Evolutionary conservation across 2,888 invertebrate species (phyloP).

Genomic region (Ophion costatus): DNA sequence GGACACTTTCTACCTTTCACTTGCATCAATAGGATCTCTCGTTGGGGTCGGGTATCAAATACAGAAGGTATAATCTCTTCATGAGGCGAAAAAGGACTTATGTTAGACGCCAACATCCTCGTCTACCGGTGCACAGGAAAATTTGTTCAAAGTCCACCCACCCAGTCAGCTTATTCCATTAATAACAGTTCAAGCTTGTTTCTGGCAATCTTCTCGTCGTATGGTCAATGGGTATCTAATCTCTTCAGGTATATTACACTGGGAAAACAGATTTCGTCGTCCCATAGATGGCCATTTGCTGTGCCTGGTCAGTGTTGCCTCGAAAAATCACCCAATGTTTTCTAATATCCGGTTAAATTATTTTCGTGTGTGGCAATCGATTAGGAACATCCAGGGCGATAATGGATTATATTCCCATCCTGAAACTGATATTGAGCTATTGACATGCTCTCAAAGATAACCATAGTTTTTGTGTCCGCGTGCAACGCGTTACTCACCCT

Average conservation of each 20-base stretch:
- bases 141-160: no score
- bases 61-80: no score
- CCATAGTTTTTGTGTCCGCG: constrained; percentile 3
- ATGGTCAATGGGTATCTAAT: not conserved
- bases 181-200: no score
- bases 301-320: not conserved
- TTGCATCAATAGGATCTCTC: no score
- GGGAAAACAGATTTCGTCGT: not conserved
- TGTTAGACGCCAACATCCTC: no score
- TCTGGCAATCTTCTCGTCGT: no score
- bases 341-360: not conserved
- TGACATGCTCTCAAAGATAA: constrained; percentile 30
- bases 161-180: no score
- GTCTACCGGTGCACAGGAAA: no score
- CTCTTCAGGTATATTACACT: not conserved
- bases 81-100: no score
- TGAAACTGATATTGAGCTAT: not conserved
- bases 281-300: not conserved
- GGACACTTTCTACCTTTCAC: no score
- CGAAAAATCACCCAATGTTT: not conserved
- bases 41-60: no score
- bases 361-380: not conserved
- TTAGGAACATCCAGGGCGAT: not conserved
- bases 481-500: constrained; percentile 24
- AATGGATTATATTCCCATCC: not conserved